Base-by-base conservation (phyloP, 2,888 invertebrate species). In the Mythimna ferrago region DNA sequence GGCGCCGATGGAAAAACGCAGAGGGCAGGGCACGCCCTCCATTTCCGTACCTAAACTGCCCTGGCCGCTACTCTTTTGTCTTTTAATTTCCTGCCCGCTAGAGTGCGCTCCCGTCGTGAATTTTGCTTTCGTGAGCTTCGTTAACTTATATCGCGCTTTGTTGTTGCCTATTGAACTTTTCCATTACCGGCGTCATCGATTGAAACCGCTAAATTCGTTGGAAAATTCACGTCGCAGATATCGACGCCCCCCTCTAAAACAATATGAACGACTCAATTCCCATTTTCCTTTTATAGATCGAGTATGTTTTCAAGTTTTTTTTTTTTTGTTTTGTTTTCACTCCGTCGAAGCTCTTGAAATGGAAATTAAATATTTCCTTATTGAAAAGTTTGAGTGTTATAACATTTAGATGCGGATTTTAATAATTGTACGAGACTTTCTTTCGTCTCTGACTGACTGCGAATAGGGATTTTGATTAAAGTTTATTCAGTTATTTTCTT, bases 101-200 rank as follows among this genome's bases (percentile, higher is more conserved):
- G 92, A 93, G 93, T 92, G 92, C 92, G 93, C 92, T 92, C 89
- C 92, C 89, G 92, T 93, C 93, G 92, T 93, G 93, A 95, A 94
- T 95, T 96, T 95, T 89, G 91, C 93, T 95, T 95, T 94, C 94
- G 93, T 93, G 93, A 93, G 93, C 94, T 93, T 95, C 95, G 94
- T 95, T 96, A 95, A 94, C 94, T 95, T 95, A 93, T 95, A 93
- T 93, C 94, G 90, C 89, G 91, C 93, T 95, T 95, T 95, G 95
- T 95, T 94, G 94, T 94, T 95, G 90, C 93, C 92, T 94, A 94
- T 94, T 94, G 94, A 96, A 95, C 95, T 96, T 96, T 95, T 93
- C 94, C 94, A 95, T 96, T 95, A 96, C 93, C 89, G 86, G 91
- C 91, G 89, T 92, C 92, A 95, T 94, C 93, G 94, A 95, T 94